Evolutionary conservation across 2,888 invertebrate genomes (phyloP), one percentile per base, ranked within the genome.

Genomic region (Epiblema foenella): DNA sequence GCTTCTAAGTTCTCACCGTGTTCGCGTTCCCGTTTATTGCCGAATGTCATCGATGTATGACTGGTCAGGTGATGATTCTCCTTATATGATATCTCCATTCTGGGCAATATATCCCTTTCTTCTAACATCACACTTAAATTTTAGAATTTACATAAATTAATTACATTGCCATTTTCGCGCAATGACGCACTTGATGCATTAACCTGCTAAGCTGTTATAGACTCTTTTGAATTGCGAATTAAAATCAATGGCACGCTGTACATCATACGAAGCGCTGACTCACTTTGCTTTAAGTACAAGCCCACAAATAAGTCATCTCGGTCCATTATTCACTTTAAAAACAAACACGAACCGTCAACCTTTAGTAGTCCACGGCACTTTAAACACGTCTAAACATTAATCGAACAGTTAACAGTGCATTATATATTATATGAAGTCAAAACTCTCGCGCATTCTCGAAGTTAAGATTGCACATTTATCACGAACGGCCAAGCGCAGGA

Each of bases 391-490:
- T 75, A 73, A 79, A 80, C 82, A 82, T 86, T 85, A 83, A 86
- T 85, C 86, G 87, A 79, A 74, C 76, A 80, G 86, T 85, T 83
- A 87, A 84, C 85, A 86, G 85, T 86, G 87, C 87, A 87, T 85
- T 86, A 89, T 92, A 89, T 83, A 91, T 93, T 89, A 91, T 88
- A 80, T 76, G 78, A 80, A 89, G 91, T 92, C 91, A 90, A 91
- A 93, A 92, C 89, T 93, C 88, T 86, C 85, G 85, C 88, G 90
- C 90, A 89, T 90, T 91, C 89, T 86, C 88, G 85, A 91, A 92
- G 90, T 93, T 91, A 86, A 90, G 89, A 93, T 92, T 93, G 92
- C 89, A 92, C 93, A 93, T 93, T 92, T 92, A 93, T 93, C 93
- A 91, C 88, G 80, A 77, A 81, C 81, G 88, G 86, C 85, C 89